These are phyloP conservation scores for Malthinus seriepunctatus DNA, from an alignment of 2,888 invertebrate genomes.

Conservation along the genomic window DNA sequence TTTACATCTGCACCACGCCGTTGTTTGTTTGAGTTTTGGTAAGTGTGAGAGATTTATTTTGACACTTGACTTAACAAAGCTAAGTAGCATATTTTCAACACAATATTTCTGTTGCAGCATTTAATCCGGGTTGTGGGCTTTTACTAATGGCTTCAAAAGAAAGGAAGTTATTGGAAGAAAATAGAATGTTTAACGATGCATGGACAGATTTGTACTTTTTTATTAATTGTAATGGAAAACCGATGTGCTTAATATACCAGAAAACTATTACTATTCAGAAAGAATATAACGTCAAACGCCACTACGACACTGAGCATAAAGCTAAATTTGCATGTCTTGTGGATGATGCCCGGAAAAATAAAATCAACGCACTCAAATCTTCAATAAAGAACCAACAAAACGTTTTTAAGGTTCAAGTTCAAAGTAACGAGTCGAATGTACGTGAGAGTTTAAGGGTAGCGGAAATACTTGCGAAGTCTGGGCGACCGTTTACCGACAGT, in stretches of 20 bases:
- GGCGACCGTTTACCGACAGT: conserved; percentile 38
- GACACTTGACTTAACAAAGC: too few species aligned
- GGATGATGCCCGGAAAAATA: background rate
- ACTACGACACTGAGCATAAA: conserved; percentile 8
- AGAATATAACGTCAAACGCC: conserved; percentile 20
- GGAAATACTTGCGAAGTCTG: conserved; percentile 34
- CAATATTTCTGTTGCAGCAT: too few species aligned
- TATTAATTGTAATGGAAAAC: background rate
- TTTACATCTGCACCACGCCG: too few species aligned
- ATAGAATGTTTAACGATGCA: background rate
- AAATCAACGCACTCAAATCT: background rate
- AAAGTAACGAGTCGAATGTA: background rate
- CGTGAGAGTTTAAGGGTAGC: conserved; percentile 32
- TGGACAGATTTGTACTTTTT: background rate
- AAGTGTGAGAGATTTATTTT: too few species aligned
- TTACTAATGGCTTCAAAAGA: too few species aligned
- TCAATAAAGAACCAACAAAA: conserved; percentile 1
- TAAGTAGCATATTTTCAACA: too few species aligned
- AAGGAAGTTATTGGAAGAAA: too few species aligned
- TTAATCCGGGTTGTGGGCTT: too few species aligned
- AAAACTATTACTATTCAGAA: background rate
- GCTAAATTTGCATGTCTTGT: background rate
- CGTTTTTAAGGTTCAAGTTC: background rate
- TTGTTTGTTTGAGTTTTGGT: too few species aligned
- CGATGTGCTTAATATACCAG: conserved; percentile 7